A percentile compares a stretch with the other conserved stretches of the same genome.
These are phyloP conservation scores for Steatocranus sp. DNA, from an alignment of 2,797 vertebrate species.

Conservation along the genomic window DNA sequence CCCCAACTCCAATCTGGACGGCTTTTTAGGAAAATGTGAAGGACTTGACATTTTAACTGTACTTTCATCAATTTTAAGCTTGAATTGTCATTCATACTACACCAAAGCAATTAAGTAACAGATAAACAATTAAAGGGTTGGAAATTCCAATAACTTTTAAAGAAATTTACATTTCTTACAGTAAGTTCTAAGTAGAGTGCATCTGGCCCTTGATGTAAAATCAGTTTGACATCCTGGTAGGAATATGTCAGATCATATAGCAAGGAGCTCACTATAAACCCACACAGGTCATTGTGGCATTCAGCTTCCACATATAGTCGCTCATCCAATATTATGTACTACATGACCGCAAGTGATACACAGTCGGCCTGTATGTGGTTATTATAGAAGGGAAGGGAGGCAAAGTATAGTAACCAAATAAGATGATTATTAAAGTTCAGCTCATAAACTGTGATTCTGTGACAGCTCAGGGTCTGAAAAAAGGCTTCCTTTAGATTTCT, in stretches of 20 bases:
- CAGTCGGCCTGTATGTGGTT: neutral
- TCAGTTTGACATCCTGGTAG: neutral
- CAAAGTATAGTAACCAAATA: neutral
- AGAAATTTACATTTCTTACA: neutral
- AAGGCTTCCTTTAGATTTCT: neutral
- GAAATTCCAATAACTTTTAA: neutral
- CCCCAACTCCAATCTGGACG: rapidly evolving
- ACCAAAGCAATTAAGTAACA: neutral
- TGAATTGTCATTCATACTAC: neutral
- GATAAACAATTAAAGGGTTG: neutral
- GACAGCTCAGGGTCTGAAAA: neutral
- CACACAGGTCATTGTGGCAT: neutral
- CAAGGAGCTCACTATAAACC: neutral
- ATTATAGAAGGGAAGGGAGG: neutral
- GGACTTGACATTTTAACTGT: neutral
- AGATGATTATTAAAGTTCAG: neutral
- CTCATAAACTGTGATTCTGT: neutral
- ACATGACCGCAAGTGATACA: neutral
- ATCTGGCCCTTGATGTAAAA: neutral
- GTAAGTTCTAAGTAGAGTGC: neutral
- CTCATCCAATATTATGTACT: neutral
- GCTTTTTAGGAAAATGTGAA: neutral
- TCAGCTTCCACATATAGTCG: neutral
- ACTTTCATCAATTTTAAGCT: neutral
- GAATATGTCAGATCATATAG: neutral